Evolutionary conservation across 2,797 vertebrate species (phyloP), one percentile per base, ranked within the genome.

Genomic region (Microcaecilia unicolor): DNA sequence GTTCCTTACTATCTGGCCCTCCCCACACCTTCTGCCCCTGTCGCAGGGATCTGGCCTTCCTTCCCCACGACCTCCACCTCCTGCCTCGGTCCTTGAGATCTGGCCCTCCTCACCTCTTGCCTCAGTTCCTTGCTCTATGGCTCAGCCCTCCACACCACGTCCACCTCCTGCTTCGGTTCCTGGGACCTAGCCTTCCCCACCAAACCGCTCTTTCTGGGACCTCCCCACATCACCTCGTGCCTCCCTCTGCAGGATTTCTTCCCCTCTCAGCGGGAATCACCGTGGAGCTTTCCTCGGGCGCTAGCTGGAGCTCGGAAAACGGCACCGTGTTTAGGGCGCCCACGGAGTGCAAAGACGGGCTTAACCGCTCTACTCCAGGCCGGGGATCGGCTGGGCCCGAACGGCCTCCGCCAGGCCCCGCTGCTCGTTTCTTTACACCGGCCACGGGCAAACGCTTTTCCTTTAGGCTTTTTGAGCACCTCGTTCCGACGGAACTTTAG

Each of bases 331-430:
- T 14, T 23, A 16, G 21, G 18, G 15, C 10, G 9, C 22, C 27
- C 1, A 9, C 15, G 9, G 6, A 18, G 6, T 19, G 35, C 32
- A 25, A 25, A 15, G 37, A 48, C 41, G 23, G 55, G 59, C 37
- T 5, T 44, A 44, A 25, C 36, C 55, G n/a, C 17, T 23, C 51
- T 48, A 73, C 62, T 62, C 60, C 55, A 76, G 67, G 61, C 68
- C 72, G 64, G 54, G 71, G 71, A 70, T 69, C 58, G 31, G 56
- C 34, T 59, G 56, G 44, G 52, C 31, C 15, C 62, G 52, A 52
- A 53, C n/a, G n/a, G n/a, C 55, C 30, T 56, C 31, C 51, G 41
- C 41, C 18, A 37, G 51, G 41, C 48, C 44, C 34, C 25, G 35
- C 49, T 14, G 40, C 8, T 14, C 42, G 44, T 41, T 41, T 10